phyloP scores from a whole-genome alignment of 1,140 invertebrate genomes.

The Ceratina australensis region DNA sequence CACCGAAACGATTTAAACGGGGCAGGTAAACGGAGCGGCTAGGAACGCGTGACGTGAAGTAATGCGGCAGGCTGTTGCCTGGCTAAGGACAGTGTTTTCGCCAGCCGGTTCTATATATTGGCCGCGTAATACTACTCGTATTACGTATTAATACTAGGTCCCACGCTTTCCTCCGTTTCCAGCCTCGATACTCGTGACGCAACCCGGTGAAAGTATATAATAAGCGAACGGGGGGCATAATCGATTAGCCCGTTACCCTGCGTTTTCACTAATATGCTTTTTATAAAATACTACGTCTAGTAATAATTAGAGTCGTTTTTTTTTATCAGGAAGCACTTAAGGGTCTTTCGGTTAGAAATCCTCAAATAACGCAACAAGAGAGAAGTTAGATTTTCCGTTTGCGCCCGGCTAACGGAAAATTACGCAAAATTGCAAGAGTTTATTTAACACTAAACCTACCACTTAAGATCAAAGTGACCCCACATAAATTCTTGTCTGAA shows the following conservation, averaged over 20 bases:
- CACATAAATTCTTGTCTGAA: too few relatives aligned
- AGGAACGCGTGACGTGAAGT: conserved; percentile 23
- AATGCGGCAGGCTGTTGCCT: neutral
- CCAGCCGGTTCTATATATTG: neutral
- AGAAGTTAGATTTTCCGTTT: too few relatives aligned
- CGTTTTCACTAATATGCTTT: neutral
- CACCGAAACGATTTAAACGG: neutral
- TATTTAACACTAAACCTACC: too few relatives aligned
- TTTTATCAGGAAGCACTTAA: too few relatives aligned
- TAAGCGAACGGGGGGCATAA: conserved; percentile 39
- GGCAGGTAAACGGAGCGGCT: neutral
- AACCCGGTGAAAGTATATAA: conserved; percentile 46
- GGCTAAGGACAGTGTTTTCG: conserved; percentile 11
- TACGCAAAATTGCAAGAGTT: too few relatives aligned
- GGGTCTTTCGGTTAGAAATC: too few relatives aligned
- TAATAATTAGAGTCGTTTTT: too few relatives aligned
- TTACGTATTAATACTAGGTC: conserved; percentile 37
- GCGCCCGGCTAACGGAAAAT: too few relatives aligned
- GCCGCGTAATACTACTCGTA: conserved; percentile 24
- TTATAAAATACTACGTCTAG: too few relatives aligned
- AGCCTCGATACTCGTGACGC: conserved; percentile 11
- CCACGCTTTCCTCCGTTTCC: conserved; percentile 40
- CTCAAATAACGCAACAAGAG: too few relatives aligned
- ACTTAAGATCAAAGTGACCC: too few relatives aligned
- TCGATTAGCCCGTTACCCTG: conserved; percentile 23